Percentiles rank a stretch among this genome's conserved stretches.
Evolutionary conservation across 2,797 vertebrate genomes (phyloP).

Genomic region (Gallinago stenura): DNA sequence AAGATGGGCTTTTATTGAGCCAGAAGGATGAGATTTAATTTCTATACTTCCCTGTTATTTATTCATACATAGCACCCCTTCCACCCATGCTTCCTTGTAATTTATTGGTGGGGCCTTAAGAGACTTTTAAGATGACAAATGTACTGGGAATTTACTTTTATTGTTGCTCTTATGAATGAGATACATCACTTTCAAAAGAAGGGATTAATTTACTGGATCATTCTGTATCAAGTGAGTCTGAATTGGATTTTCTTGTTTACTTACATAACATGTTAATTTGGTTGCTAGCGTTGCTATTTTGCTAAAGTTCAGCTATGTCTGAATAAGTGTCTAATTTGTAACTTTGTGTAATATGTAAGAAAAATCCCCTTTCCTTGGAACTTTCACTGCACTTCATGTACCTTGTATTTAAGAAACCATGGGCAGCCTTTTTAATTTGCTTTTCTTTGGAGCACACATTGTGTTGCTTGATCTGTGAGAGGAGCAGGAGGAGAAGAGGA

Average conservation of each 20-base stretch:
- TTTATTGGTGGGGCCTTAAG: neutral
- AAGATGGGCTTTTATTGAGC: neutral
- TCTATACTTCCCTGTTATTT: neutral
- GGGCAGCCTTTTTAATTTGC: neutral
- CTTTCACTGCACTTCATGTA: neutral
- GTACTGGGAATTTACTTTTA: neutral
- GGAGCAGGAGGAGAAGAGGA: slow-evolving; percentile 19
- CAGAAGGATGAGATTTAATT: neutral
- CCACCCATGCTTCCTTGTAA: neutral
- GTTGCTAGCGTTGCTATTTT: neutral
- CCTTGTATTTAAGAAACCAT: neutral
- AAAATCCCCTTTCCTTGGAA: neutral
- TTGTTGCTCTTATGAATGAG: neutral
- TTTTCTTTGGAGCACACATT: neutral
- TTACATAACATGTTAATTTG: neutral
- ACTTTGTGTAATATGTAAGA: neutral
- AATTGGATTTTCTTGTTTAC: neutral
- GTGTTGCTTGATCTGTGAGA: neutral
- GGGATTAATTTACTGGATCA: neutral
- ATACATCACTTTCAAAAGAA: neutral
- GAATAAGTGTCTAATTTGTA: neutral
- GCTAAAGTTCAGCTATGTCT: neutral
- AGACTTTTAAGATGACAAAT: neutral
- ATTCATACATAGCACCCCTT: neutral
- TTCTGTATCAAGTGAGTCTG: neutral